Conservation (phyloP, 2,888 invertebrate genomes). For the Tetranychus truncatus region DNA sequence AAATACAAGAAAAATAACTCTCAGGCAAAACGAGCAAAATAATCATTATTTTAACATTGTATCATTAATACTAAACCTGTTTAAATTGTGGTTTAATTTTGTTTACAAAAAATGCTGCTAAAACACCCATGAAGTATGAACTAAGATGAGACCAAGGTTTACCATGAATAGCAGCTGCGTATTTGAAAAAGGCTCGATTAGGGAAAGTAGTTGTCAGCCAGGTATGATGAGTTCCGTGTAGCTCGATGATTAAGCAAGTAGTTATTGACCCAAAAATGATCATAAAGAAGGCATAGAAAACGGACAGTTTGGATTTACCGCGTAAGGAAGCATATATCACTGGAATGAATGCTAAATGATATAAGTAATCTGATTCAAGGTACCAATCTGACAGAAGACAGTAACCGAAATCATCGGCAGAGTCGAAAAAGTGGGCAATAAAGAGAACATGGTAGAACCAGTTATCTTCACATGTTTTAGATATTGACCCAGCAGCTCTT, state of each 20-base stretch:
- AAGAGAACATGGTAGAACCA: not conserved
- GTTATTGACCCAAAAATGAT: not conserved
- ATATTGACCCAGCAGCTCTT: not conserved
- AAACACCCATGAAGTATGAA: slow-evolving; percentile 2
- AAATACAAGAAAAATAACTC: not conserved
- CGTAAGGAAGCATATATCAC: not conserved
- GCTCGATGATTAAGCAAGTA: not conserved
- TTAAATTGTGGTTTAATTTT: not conserved
- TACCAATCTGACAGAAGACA: not conserved
- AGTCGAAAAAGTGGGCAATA: not conserved
- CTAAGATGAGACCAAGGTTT: not conserved
- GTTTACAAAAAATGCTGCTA: not conserved
- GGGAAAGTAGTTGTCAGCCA: not conserved
- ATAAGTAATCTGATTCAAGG: not conserved
- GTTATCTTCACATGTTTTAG: not conserved
- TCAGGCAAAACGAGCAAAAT: not conserved
- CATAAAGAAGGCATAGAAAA: not conserved
- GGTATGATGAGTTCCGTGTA: not conserved
- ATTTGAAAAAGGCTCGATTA: not conserved
- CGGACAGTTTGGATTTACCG: not conserved
- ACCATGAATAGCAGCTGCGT: not conserved
- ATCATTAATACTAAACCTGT: not conserved
- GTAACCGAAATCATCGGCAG: not conserved
- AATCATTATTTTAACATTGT: not conserved
- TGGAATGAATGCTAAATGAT: not conserved